A percentile compares a stretch with the other conserved stretches of the same genome.
Evolutionary conservation across 2,888 invertebrate genomes (phyloP).

Genomic region (Pyrrhosoma nymphula): DNA sequence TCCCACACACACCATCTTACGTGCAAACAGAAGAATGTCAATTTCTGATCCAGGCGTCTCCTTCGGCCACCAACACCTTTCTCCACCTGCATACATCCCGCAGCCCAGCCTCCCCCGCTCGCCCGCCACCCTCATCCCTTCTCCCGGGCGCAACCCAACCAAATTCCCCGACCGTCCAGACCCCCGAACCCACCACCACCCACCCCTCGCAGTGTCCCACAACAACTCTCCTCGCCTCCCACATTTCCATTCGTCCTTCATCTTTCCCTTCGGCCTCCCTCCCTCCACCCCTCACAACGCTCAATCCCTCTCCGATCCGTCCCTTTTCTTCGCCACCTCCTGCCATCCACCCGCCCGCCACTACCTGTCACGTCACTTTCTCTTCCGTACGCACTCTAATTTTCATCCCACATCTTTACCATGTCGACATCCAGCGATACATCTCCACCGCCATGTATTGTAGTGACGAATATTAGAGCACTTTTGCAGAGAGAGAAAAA

Average conservation of each 20-base stretch:
- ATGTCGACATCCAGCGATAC: not conserved
- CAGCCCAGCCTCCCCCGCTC: not conserved
- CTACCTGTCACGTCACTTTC: constrained; percentile 9
- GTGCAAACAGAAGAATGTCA: constrained; percentile 38
- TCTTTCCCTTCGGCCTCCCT: not conserved
- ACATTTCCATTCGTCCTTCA: constrained; percentile 9
- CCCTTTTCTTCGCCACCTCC: not conserved
- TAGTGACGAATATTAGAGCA: not conserved
- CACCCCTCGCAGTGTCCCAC: not conserved
- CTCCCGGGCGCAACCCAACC: not conserved
- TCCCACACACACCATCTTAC: not conserved
- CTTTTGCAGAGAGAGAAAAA: not conserved
- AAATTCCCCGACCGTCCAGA: not conserved
- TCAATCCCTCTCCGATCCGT: not conserved
- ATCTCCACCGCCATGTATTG: not conserved
- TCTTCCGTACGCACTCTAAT: constrained; percentile 34
- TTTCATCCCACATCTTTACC: constrained; percentile 15
- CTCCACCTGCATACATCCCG: constrained; percentile 14
- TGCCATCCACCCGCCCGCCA: not conserved
- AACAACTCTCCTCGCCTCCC: not conserved
- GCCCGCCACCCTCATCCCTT: not conserved
- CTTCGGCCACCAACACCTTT: constrained; percentile 29
- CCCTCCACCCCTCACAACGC: not conserved
- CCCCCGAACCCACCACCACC: not conserved
- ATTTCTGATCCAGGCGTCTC: constrained; percentile 47